Evolutionary conservation across 2,797 vertebrate species (phyloP), one percentile per base, ranked within the genome.

Genomic region (Australoheros facetus): DNA sequence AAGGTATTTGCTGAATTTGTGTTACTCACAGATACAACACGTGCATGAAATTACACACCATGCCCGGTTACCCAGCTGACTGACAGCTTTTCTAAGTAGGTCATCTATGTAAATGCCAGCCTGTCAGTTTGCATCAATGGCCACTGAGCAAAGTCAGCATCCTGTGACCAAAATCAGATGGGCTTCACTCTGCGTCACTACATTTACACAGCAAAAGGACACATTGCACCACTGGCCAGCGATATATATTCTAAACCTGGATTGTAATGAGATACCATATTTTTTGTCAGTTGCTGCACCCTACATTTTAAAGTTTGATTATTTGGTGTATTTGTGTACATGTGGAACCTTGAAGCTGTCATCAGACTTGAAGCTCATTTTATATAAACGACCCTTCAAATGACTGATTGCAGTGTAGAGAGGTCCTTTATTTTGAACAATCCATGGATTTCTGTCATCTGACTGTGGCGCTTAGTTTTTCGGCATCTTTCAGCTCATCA

Each of bases 71-170:
- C 59, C 70, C 88, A 66, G 60, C 70, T 91, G 92, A 95, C 72
- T 91, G 93, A 92, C 90, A 89, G 83, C 78, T 93, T 89, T 86
- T 83, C 85, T 93, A 93, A 95, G 88, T 92, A 91, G 90, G 90
- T 94, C 91, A 89, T 92, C 90, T 91, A 85, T 92, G 88, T 83
- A 95, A 95, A 95, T 93, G 90, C 89, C 95, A 94, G 91, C 79
- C 90, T 94, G 93, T 95, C 92, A 83, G 86, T 90, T 93, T 90
- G 87, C 81, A 94, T 93, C 92, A 93, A 53, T 78, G 83, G 84
- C 89, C 84, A 58, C 87, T 79, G 85, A 87, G 85, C 82, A 83
- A 85, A 90, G 84, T 93, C 90, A 86, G 89, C 79, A 86, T 66
- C 79, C 73, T 79, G 88, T 76, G 85, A 88, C 90, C 79, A 86